Conservation (phyloP, 2,888 invertebrate species). For the Hypercompe scribonia region DNA sequence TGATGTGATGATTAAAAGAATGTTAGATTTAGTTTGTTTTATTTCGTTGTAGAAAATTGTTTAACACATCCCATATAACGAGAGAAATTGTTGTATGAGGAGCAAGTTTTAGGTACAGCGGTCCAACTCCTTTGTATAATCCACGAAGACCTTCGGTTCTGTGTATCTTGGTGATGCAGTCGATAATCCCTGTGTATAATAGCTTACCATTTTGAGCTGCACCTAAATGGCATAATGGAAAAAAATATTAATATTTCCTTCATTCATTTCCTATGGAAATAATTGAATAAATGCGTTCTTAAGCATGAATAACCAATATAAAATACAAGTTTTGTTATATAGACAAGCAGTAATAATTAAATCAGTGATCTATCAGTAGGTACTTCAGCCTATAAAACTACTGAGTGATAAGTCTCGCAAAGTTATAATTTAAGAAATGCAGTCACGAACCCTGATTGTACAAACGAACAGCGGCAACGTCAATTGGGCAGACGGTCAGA, state of each 20-base stretch:
- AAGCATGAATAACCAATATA: too few species aligned
- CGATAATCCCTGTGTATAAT: slow-evolving; percentile 90
- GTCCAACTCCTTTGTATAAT: slow-evolving; percentile 92
- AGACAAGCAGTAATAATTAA: background rate
- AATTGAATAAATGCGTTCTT: background rate
- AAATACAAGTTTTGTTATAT: too few species aligned
- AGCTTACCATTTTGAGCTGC: slow-evolving; percentile 88
- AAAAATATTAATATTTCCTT: background rate
- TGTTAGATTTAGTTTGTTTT: slow-evolving; percentile 57
- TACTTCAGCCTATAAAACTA: background rate
- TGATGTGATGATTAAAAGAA: slow-evolving; percentile 39
- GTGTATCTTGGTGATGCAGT: slow-evolving; percentile 92
- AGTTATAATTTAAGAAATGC: background rate
- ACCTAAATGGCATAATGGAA: slow-evolving; percentile 74
- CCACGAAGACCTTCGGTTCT: slow-evolving; percentile 92
- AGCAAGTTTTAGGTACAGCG: slow-evolving; percentile 91
- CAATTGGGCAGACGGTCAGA: slow-evolving; percentile 93
- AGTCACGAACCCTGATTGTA: slow-evolving; percentile 71
- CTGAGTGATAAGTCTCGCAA: background rate
- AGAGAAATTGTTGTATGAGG: slow-evolving; percentile 93
- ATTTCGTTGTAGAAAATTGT: slow-evolving; percentile 65
- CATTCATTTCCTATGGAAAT: background rate
- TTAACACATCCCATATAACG: slow-evolving; percentile 90
- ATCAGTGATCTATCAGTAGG: too few species aligned
- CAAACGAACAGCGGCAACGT: slow-evolving; percentile 93